A percentile compares a stretch with the other conserved stretches of the same genome.
Evolutionary conservation across 2,113 vertebrate species (phyloP).

Genomic region (Indri indri): DNA sequence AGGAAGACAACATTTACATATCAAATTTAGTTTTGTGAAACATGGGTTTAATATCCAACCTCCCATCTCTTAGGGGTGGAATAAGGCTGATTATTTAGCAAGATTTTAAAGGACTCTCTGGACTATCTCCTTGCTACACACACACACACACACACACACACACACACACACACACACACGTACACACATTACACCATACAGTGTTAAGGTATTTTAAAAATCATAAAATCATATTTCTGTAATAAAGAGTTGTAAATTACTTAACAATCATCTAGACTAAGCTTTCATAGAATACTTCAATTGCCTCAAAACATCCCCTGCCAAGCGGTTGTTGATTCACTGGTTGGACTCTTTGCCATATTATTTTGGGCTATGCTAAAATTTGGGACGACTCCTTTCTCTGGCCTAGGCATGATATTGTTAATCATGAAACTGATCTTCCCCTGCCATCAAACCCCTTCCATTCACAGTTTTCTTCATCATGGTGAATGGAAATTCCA

Average conservation of each 20-base stretch:
- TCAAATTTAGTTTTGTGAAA: neutral
- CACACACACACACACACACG: neutral
- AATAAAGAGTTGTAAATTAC: neutral
- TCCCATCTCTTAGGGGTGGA: neutral
- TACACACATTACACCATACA: neutral
- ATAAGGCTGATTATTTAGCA: slow-evolving; percentile 54
- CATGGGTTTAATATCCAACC: neutral
- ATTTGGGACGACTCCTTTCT: neutral
- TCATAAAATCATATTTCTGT: neutral
- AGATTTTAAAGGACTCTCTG: slow-evolving; percentile 20
- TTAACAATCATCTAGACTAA: neutral
- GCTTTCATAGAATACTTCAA: neutral
- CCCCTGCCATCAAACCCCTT: neutral
- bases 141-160: neutral
- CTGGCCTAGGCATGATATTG: neutral
- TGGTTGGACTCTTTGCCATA: neutral
- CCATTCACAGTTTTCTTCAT: neutral
- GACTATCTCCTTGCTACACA: accelerated
- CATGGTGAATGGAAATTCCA: neutral
- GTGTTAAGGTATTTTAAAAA: neutral
- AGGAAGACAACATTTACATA: neutral
- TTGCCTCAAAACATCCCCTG: neutral
- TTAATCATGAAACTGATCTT: neutral
- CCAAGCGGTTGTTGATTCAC: neutral
- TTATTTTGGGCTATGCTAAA: neutral